Percentiles rank a stretch among this genome's conserved stretches.
These are phyloP conservation scores for Cyclophora albipunctata DNA, from an alignment of 2,888 invertebrate species.

Conservation along the genomic window DNA sequence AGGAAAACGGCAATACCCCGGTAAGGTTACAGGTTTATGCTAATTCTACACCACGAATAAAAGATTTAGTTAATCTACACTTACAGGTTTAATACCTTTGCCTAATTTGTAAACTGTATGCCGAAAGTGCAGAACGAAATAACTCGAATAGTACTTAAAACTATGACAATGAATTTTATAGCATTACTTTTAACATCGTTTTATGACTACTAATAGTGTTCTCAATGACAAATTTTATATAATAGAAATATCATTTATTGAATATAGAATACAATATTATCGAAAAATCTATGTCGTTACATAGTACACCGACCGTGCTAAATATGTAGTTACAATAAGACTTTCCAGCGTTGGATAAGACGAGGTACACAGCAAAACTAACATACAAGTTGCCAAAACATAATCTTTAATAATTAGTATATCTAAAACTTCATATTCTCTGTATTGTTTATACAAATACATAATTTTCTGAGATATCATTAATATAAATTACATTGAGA, in stretches of 20 bases:
- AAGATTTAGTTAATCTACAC: conserved; percentile 60
- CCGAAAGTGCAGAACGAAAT: conserved; percentile 72
- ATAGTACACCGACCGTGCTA: conserved; percentile 70
- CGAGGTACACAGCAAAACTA: conserved; percentile 56
- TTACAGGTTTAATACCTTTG: conserved; percentile 51
- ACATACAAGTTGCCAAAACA: conserved; percentile 58
- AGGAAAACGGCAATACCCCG: conserved; percentile 43
- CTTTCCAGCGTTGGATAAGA: conserved; percentile 59
- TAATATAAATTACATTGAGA: conserved; percentile 72
- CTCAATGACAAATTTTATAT: conserved; percentile 69
- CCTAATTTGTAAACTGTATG: conserved; percentile 66
- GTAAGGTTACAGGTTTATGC: conserved; percentile 51
- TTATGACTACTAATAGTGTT: conserved; percentile 70
- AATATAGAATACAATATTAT: conserved; percentile 74
- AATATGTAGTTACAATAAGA: conserved; percentile 53
- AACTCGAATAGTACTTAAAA: conserved; percentile 65
- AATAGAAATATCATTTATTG: conserved; percentile 73
- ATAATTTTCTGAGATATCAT: conserved; percentile 67
- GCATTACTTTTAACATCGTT: conserved; percentile 61
- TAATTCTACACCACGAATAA: conserved; percentile 66
- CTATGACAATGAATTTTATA: conserved; percentile 73
- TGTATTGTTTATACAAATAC: conserved; percentile 70
- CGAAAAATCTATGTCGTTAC: conserved; percentile 69
- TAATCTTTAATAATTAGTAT: conserved; percentile 52
- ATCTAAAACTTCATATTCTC: conserved; percentile 64